Conservation (phyloP, 2,888 invertebrate species). For the Chloroclysta siterata region DNA sequence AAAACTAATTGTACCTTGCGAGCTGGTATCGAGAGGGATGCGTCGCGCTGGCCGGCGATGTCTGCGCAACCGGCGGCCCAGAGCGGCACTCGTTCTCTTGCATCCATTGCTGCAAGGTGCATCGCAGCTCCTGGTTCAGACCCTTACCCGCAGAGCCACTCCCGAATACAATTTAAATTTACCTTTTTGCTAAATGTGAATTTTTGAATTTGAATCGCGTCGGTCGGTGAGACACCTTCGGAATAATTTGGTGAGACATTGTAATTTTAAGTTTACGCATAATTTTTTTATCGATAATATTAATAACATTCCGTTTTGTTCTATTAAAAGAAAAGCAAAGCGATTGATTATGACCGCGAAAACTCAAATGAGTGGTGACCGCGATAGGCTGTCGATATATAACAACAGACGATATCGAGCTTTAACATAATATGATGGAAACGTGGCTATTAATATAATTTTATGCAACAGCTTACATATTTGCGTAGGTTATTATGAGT, state of each 20-base stretch:
- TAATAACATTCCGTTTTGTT: no score
- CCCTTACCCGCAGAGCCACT: background rate
- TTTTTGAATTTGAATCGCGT: background rate
- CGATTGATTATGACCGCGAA: no score
- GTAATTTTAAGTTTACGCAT: background rate
- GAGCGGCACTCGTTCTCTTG: background rate
- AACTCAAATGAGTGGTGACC: no score
- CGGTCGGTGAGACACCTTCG: background rate
- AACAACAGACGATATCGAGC: no score
- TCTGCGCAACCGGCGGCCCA: constrained; percentile 3
- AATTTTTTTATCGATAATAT: no score
- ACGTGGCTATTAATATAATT: no score
- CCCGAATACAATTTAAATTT: background rate
- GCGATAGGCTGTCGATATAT: no score
- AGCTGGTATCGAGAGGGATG: background rate
- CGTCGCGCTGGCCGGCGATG: background rate
- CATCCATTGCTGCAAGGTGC: constrained; percentile 7
- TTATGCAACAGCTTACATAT: no score
- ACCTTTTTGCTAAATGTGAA: background rate
- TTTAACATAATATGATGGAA: no score
- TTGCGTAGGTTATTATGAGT: no score
- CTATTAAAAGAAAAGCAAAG: no score
- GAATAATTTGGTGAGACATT: constrained; percentile 6
- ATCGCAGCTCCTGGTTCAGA: background rate
- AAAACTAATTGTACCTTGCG: background rate